A percentile compares a stretch with the other conserved stretches of the same genome.
These are phyloP conservation scores for Glareola pratincola DNA, from an alignment of 2,113 vertebrate species.

Conservation along the genomic window DNA sequence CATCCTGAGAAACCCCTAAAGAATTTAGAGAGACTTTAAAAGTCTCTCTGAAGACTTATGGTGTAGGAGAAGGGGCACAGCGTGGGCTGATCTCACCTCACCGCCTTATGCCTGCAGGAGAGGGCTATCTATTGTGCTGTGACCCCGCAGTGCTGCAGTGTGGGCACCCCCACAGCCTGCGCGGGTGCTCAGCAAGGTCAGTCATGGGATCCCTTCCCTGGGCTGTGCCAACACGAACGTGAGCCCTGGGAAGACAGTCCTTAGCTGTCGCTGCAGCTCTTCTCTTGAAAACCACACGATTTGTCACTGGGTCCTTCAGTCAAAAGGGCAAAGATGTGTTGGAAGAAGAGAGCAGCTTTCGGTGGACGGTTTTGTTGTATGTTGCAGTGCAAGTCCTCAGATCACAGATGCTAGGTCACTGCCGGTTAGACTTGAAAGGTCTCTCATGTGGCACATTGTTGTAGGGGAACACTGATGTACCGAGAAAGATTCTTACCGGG, in stretches of 20 bases:
- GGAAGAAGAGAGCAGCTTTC: neutral
- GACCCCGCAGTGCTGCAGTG: neutral
- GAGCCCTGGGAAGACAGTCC: neutral
- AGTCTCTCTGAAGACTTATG: neutral
- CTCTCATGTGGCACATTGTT: neutral
- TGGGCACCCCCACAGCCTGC: neutral
- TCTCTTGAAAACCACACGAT: neutral
- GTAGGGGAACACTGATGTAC: neutral
- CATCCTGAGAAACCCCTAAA: conserved; percentile 23
- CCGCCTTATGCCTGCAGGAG: neutral
- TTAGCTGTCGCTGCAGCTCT: neutral
- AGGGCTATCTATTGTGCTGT: fast-evolving
- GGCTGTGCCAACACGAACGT: neutral
- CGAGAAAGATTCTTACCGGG: neutral
- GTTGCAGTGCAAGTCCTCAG: neutral
- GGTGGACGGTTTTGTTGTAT: neutral
- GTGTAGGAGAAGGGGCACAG: neutral
- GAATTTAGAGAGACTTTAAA: neutral
- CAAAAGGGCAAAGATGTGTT: conserved; percentile 3
- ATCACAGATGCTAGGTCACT: neutral
- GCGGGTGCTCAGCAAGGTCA: fast-evolving
- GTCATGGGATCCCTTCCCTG: neutral
- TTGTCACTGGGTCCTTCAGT: neutral
- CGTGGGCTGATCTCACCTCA: neutral
- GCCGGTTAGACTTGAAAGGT: conserved; percentile 24